phyloP scores from a whole-genome alignment of 2,797 vertebrate species.

The Argentina silus region DNA sequence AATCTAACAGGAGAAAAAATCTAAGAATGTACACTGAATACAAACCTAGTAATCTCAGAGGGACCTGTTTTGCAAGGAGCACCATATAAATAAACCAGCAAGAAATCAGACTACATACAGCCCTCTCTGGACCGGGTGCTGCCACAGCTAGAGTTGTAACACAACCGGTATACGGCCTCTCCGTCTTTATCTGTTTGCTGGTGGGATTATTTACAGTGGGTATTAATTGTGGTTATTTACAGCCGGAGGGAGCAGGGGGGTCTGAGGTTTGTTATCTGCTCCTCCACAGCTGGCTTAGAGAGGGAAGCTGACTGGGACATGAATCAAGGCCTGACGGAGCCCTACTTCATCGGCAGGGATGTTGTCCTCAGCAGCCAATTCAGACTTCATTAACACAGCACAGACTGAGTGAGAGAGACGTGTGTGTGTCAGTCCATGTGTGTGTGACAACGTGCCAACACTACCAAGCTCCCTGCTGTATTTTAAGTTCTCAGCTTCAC shows the following conservation, averaged over 20 bases:
- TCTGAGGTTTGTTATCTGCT: conserved; percentile 2
- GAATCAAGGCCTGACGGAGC: conserved; percentile 22
- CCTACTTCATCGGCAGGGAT: neutral
- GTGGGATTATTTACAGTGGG: conserved; percentile 29
- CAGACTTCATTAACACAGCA: conserved; percentile 21
- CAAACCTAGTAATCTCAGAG: neutral
- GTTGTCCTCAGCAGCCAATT: conserved; percentile 20
- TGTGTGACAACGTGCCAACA: neutral
- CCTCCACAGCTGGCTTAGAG: conserved; percentile 7
- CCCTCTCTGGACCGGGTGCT: neutral
- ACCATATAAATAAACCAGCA: neutral
- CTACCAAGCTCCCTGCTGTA: too few species aligned
- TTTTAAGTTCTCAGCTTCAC: too few species aligned
- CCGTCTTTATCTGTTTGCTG: conserved; percentile 13
- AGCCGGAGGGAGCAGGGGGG: neutral
- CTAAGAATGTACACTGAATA: neutral
- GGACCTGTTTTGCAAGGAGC: neutral
- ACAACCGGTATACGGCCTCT: neutral
- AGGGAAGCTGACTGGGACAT: conserved; percentile 1
- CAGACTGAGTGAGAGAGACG: neutral
- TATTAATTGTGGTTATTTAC: conserved; percentile 35
- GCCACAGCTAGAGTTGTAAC: neutral
- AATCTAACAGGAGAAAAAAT: neutral
- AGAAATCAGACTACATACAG: neutral
- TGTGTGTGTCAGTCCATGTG: conserved; percentile 10